A percentile compares a stretch with the other conserved stretches of the same genome.
These are phyloP conservation scores for Epinephelus cyanopodus DNA, from an alignment of 2,113 vertebrate genomes.

Conservation along the genomic window DNA sequence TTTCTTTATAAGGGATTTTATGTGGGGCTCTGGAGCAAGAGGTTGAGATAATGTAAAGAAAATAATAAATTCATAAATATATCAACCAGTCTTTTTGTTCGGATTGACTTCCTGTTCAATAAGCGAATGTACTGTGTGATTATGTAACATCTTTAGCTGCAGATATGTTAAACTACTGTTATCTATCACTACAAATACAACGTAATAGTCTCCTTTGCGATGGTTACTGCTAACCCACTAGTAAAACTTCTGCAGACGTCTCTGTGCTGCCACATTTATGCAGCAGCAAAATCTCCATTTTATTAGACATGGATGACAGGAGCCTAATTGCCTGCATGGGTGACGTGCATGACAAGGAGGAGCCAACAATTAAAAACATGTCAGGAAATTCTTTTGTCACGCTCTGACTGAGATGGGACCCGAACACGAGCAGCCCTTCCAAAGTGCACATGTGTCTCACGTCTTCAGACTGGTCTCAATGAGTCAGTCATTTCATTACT, in stretches of 20 bases:
- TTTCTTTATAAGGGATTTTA: conserved; percentile 65
- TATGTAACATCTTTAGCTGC: conserved; percentile 24
- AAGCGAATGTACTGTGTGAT: background rate
- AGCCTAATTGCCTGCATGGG: conserved; percentile 67
- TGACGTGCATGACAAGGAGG: conserved; percentile 58
- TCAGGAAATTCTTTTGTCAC: conserved; percentile 53
- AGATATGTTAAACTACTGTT: conserved; percentile 28
- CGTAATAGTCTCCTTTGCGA: conserved; percentile 9
- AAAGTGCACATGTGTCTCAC: conserved; percentile 35
- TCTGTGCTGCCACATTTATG: conserved; percentile 35
- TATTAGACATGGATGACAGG: conserved; percentile 66
- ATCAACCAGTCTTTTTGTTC: conserved; percentile 51
- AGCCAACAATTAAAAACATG: conserved; percentile 76
- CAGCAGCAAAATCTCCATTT: conserved; percentile 48
- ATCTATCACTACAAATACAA: conserved; percentile 36
- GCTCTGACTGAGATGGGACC: conserved; percentile 45
- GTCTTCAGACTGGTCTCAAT: conserved; percentile 47
- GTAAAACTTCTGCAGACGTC: conserved; percentile 31
- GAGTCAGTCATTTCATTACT: conserved; percentile 73
- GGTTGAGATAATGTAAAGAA: conserved; percentile 61
- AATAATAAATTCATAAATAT: conserved; percentile 74
- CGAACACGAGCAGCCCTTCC: conserved; percentile 18
- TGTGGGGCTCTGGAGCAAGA: conserved; percentile 60
- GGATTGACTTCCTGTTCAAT: background rate
- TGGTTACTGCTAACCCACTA: conserved; percentile 16